Conservation (phyloP, 2,113 vertebrate genomes). For the Dermatemys mawii region DNA sequence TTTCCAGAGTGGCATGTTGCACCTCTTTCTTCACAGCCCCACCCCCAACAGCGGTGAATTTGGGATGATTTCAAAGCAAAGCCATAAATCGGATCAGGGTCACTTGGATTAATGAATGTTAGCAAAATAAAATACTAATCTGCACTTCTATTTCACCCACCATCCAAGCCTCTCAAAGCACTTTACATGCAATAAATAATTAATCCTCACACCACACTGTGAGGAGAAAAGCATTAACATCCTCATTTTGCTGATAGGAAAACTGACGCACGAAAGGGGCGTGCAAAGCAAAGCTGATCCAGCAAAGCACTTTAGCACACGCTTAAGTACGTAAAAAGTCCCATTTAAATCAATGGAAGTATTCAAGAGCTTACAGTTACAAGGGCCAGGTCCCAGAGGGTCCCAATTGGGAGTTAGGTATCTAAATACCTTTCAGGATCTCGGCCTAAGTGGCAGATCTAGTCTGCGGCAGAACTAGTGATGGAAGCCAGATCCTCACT, state of each 20-base stretch:
- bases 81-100: background rate
- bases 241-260: background rate
- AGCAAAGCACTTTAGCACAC: background rate
- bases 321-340: background rate
- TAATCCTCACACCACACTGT: background rate
- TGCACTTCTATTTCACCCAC: background rate
- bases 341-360: background rate
- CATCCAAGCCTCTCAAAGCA: background rate
- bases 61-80: background rate
- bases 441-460: no score
- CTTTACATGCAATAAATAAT: background rate
- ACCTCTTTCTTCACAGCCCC: background rate
- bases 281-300: background rate
- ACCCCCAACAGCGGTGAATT: background rate
- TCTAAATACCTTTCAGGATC: no score
- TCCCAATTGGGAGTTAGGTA: no score
- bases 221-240: background rate
- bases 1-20: background rate
- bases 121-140: background rate
- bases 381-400: no score
- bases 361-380: background rate
- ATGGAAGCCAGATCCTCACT: background rate
- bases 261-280: background rate
- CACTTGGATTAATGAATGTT: background rate
- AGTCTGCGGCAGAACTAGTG: background rate